These are phyloP conservation scores for Macrotrachela quadricornifera DNA, from an alignment of 1,140 invertebrate species.

Conservation along the genomic window DNA sequence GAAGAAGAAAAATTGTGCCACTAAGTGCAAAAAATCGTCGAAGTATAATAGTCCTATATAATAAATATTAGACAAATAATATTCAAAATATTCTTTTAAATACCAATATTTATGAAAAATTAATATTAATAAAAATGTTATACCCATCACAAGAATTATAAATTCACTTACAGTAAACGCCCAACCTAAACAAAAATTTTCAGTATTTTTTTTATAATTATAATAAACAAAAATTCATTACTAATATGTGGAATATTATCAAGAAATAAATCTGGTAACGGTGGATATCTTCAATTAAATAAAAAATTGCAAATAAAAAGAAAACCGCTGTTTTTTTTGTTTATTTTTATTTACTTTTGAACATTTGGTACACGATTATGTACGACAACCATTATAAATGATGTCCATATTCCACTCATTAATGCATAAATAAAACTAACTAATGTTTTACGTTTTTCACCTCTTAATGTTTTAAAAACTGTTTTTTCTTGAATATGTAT, in stretches of 20 bases:
- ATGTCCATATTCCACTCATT: conserved; percentile 42
- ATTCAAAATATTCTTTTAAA: too few species aligned
- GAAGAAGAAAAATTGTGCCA: conserved; percentile 80
- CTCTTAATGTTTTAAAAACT: too few species aligned
- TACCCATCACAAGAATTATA: conserved; percentile 66
- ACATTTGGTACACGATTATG: conserved; percentile 94
- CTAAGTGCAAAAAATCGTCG: conserved; percentile 78
- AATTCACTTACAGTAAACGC: conserved; percentile 95
- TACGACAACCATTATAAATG: conserved; percentile 93
- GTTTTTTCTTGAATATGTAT: too few species aligned
- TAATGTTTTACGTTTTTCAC: too few species aligned
- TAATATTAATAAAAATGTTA: conserved; percentile 66
- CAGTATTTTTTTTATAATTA: too few species aligned
- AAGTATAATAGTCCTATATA: conserved; percentile 53
- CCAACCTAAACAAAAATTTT: conserved; percentile 36
- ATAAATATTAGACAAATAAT: too few species aligned
- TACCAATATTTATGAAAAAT: conserved; percentile 80
- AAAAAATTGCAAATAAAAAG: too few species aligned
- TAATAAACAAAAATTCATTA: too few species aligned
- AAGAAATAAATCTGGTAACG: conserved; percentile 76
- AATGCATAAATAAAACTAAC: too few species aligned
- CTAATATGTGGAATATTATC: conserved; percentile 95
- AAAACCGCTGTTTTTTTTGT: too few species aligned
- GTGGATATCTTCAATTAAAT: conserved; percentile 54
- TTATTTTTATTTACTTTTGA: conserved; percentile 46